A percentile compares a stretch with the other conserved stretches of the same genome.
Conservation (phyloP, 2,888 invertebrate genomes). For the Oligia strigilis region DNA sequence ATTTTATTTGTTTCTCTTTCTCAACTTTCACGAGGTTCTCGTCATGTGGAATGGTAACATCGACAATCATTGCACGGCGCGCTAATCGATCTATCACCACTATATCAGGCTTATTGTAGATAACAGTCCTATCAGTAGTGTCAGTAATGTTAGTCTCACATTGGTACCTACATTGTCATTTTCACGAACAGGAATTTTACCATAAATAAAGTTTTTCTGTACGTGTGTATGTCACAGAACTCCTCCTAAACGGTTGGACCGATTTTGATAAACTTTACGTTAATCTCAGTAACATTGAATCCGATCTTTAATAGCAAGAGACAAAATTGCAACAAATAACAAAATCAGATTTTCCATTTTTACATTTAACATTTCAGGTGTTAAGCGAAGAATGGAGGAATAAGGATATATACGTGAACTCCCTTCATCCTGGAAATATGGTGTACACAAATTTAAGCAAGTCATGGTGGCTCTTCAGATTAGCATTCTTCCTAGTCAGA, state of each 20-base stretch:
- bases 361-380: constrained; percentile 72
- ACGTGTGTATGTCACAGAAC: not conserved
- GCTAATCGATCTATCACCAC: not conserved
- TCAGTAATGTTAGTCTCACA: not conserved
- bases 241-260: not conserved
- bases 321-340: not conserved
- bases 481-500: constrained; percentile 95
- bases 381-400: constrained; percentile 91
- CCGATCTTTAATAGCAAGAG: not conserved
- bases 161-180: not conserved
- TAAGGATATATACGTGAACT: constrained; percentile 93
- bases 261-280: not conserved
- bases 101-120: not conserved
- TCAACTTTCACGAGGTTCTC: not conserved
- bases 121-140: not conserved
- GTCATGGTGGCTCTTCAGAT: constrained; percentile 96
- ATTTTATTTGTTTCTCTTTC: not conserved
- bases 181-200: not conserved
- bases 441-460: constrained; percentile 94
- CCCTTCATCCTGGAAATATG: constrained; percentile 98
- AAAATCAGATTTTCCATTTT: not conserved
- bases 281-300: not conserved
- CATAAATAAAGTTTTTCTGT: not conserved
- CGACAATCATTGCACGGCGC: not conserved
- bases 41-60: not conserved